phyloP scores from a whole-genome alignment of 2,797 vertebrate genomes.

The Typhlichthys subterraneus region DNA sequence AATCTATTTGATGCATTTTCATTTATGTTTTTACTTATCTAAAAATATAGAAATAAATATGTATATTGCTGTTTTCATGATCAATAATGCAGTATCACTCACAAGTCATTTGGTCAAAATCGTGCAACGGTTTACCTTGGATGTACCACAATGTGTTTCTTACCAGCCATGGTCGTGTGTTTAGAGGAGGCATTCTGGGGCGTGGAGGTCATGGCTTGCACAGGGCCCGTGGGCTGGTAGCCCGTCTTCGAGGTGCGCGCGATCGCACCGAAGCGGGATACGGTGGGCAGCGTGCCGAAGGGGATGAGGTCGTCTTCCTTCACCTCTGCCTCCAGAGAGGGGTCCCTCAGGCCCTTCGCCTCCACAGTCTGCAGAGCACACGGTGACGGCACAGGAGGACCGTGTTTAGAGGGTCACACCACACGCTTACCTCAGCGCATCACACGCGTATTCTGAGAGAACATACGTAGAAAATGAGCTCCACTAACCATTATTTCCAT shows the following conservation, averaged over 20 bases:
- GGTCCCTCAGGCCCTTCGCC: constrained; percentile 88
- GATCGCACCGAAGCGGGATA: constrained; percentile 96
- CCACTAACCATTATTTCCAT: constrained; percentile 92
- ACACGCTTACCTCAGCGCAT: too few relatives aligned
- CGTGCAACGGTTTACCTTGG: too few relatives aligned
- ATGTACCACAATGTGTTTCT: background rate
- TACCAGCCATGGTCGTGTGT: constrained; percentile 78
- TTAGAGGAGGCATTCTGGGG: constrained; percentile 79
- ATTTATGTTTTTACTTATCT: too few relatives aligned
- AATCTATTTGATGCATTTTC: too few relatives aligned
- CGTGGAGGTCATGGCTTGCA: constrained; percentile 87
- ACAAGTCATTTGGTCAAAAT: too few relatives aligned
- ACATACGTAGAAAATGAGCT: background rate
- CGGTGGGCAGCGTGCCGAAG: constrained; percentile 94
- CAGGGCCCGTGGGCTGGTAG: constrained; percentile 90
- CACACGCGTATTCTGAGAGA: background rate
- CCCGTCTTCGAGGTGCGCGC: constrained; percentile 95
- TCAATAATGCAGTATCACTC: too few relatives aligned
- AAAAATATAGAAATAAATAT: too few relatives aligned
- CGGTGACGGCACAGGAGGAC: background rate
- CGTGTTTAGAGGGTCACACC: background rate
- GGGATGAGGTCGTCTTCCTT: constrained; percentile 97
- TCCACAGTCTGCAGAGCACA: constrained; percentile 83
- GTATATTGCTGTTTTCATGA: too few relatives aligned
- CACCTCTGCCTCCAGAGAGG: constrained; percentile 87